phyloP scores from a whole-genome alignment of 1,140 invertebrate genomes.

The Chironomus tepperi region DNA sequence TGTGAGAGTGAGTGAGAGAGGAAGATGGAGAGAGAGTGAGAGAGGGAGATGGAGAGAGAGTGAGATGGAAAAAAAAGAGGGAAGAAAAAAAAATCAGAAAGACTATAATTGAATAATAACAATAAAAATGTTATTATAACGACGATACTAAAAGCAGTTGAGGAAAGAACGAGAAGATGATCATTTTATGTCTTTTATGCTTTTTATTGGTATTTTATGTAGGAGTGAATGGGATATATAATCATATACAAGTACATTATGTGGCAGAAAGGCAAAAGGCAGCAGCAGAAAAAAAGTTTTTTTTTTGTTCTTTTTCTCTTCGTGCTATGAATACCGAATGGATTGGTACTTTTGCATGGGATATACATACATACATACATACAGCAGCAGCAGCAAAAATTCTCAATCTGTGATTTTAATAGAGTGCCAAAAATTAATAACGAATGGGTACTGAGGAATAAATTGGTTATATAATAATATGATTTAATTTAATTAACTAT shows the following conservation, averaged over 20 bases:
- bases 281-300: background rate
- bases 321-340: background rate
- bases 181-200: conserved; percentile 23
- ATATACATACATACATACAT: too few species aligned
- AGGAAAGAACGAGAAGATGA: conserved; percentile 16
- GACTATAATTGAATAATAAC: conserved; percentile 21
- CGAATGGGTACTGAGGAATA: background rate
- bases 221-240: conserved; percentile 18
- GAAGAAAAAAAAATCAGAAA: conserved; percentile 5
- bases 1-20: background rate
- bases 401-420: conserved; percentile 17
- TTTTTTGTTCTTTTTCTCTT: background rate
- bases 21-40: background rate
- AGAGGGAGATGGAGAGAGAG: background rate
- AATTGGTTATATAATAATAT: conserved; percentile 9
- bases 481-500: conserved; percentile 23
- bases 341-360: background rate
- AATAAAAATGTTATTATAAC: conserved; percentile 21
- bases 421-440: conserved; percentile 18
- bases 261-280: conserved; percentile 3
- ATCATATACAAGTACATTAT: conserved; percentile 23
- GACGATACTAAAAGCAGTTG: background rate
- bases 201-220: conserved; percentile 23
- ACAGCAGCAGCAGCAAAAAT: background rate
- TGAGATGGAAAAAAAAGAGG: background rate